These are phyloP conservation scores for Celastrina argiolus DNA, from an alignment of 2,888 invertebrate species.

Conservation along the genomic window DNA sequence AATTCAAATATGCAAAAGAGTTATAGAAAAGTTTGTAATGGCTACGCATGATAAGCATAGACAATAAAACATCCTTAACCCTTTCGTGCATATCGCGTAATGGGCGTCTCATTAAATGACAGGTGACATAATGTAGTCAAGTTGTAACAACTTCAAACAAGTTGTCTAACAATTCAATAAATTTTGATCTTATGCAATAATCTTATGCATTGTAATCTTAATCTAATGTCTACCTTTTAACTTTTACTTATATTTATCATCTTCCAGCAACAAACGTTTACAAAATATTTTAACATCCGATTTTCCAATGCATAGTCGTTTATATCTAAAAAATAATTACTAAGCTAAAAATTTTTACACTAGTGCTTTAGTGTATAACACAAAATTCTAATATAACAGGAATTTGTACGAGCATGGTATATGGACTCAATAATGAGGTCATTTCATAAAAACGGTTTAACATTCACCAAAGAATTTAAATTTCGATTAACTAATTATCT, in stretches of 20 bases:
- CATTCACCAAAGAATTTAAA: background rate
- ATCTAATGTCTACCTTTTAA: too few relatives aligned
- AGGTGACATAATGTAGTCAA: background rate
- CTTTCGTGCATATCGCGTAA: background rate
- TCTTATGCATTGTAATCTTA: too few relatives aligned
- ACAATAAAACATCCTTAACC: conserved; percentile 2
- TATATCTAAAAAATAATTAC: background rate
- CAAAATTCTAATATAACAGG: background rate
- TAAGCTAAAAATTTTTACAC: background rate
- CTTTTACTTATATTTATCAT: too few relatives aligned
- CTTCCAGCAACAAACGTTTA: background rate
- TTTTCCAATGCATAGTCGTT: background rate
- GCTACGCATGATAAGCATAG: background rate
- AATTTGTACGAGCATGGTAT: background rate
- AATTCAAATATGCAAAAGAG: too few relatives aligned
- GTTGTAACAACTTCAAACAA: background rate
- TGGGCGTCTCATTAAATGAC: background rate
- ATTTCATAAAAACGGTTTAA: background rate
- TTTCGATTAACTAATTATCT: conserved; percentile 14
- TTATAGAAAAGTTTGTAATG: background rate
- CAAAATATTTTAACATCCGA: background rate
- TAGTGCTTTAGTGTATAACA: background rate
- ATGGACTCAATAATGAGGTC: background rate
- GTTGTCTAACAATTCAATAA: background rate
- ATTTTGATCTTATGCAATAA: background rate